phyloP scores from a whole-genome alignment of 2,888 invertebrate species.

The Argynnis bischoffii region DNA sequence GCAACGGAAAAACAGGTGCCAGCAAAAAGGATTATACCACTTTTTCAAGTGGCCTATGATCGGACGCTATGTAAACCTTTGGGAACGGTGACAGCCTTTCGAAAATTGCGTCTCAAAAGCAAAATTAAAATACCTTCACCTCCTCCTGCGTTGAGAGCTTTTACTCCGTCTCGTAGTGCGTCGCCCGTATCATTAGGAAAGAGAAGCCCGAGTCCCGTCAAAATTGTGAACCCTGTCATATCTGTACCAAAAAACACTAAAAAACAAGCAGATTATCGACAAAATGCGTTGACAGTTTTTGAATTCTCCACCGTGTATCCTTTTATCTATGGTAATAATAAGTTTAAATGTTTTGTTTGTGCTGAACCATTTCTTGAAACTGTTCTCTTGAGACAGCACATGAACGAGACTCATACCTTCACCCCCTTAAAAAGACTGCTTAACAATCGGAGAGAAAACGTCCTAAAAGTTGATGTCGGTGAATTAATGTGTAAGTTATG shows the following conservation, averaged over 20 bases:
- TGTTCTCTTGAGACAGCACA: slow-evolving; percentile 59
- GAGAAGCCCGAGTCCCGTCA: slow-evolving; percentile 39
- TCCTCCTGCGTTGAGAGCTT: slow-evolving; percentile 37
- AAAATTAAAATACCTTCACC: slow-evolving; percentile 33
- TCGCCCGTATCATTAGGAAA: slow-evolving; percentile 52
- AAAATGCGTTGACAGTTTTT: slow-evolving; percentile 68
- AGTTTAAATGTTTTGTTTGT: slow-evolving; percentile 75
- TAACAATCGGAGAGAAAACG: slow-evolving; percentile 68
- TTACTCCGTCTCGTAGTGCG: slow-evolving; percentile 58
- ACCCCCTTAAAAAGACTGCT: slow-evolving; percentile 65
- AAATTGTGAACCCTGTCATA: slow-evolving; percentile 16
- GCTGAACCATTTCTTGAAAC: slow-evolving; percentile 69
- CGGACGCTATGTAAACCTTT: slow-evolving; percentile 71
- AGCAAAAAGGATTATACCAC: slow-evolving; percentile 62
- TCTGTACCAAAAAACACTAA: slow-evolving; percentile 37
- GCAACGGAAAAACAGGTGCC: slow-evolving; percentile 49
- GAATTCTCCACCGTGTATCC: slow-evolving; percentile 74
- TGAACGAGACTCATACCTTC: slow-evolving; percentile 63
- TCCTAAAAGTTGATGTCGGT: slow-evolving; percentile 71
- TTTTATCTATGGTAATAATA: slow-evolving; percentile 72
- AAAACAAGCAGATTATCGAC: slow-evolving; percentile 58
- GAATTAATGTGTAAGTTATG: slow-evolving; percentile 68
- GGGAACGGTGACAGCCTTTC: slow-evolving; percentile 68
- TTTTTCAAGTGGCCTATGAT: slow-evolving; percentile 77
- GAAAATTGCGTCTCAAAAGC: slow-evolving; percentile 50